These are phyloP conservation scores for Spodoptera littoralis DNA, from an alignment of 2,888 invertebrate genomes.

Conservation along the genomic window DNA sequence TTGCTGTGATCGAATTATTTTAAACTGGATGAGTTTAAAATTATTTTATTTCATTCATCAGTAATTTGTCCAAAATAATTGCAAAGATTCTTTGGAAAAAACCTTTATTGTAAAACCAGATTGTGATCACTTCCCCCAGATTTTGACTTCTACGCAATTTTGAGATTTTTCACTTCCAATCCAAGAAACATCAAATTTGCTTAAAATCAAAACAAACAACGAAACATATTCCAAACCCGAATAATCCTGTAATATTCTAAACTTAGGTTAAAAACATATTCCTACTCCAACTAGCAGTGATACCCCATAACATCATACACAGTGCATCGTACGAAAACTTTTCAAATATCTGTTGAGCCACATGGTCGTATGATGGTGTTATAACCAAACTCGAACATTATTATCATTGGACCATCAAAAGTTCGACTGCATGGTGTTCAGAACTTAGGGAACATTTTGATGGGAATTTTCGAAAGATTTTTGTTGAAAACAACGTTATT, in stretches of 20 bases:
- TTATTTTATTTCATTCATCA: too few species aligned
- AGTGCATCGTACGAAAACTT: slow-evolving; percentile 74
- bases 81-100: too few species aligned
- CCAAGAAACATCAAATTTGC: background rate
- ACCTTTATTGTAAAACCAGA: too few species aligned
- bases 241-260: slow-evolving; percentile 22
- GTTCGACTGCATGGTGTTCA: slow-evolving; percentile 35
- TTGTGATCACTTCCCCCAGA: too few species aligned
- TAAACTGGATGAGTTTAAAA: too few species aligned
- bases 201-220: slow-evolving; percentile 10
- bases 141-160: too few species aligned
- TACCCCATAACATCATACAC: slow-evolving; percentile 46
- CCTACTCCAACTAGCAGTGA: slow-evolving; percentile 30
- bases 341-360: slow-evolving; percentile 76
- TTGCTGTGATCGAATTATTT: too few species aligned
- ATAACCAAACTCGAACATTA: slow-evolving; percentile 76
- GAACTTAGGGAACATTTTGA: slow-evolving; percentile 3
- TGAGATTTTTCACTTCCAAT: too few species aligned
- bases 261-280: slow-evolving; percentile 47
- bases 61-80: too few species aligned
- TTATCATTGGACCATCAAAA: slow-evolving; percentile 75
- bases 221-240: slow-evolving; percentile 14
- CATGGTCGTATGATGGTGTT: slow-evolving; percentile 70
- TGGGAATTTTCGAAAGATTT: background rate
- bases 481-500: too few species aligned